phyloP scores from a whole-genome alignment of 1,140 invertebrate genomes.

The Penaeus indicus region DNA sequence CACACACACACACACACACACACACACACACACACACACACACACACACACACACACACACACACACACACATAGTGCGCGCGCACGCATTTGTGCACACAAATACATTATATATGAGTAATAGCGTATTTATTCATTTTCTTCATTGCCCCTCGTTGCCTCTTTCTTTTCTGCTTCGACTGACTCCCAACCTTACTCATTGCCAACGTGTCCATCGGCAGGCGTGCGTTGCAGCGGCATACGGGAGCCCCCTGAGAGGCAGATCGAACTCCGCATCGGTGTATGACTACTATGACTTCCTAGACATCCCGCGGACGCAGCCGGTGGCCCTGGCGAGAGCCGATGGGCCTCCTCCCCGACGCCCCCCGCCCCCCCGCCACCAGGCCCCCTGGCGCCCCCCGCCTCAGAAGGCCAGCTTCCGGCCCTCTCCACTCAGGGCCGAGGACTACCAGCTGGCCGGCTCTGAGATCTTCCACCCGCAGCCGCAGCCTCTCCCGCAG shows the following conservation, averaged over 20 bases:
- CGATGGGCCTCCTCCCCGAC: background rate
- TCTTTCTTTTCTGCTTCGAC: no score
- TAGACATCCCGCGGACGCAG: constrained; percentile 31
- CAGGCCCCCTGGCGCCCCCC: background rate
- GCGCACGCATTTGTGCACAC: background rate
- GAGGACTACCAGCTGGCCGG: background rate
- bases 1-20: background rate
- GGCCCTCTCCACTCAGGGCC: background rate
- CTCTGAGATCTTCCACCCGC: background rate
- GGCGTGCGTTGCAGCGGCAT: constrained; percentile 4
- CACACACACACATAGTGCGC: background rate
- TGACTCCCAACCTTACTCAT: no score
- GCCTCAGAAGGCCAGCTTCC: background rate
- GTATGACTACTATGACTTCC: constrained; percentile 49
- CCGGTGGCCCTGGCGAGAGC: background rate
- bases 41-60: background rate
- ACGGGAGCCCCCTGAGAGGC: no score
- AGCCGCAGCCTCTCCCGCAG: background rate
- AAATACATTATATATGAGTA: background rate
- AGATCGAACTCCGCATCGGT: constrained; percentile 11
- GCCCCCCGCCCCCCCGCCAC: background rate
- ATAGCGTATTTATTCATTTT: no score
- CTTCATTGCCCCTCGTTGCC: no score
- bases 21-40: background rate
- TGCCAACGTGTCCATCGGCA: background rate